A percentile compares a stretch with the other conserved stretches of the same genome.
Conservation (phyloP, 2,888 invertebrate genomes). For the Lasius platythorax region DNA sequence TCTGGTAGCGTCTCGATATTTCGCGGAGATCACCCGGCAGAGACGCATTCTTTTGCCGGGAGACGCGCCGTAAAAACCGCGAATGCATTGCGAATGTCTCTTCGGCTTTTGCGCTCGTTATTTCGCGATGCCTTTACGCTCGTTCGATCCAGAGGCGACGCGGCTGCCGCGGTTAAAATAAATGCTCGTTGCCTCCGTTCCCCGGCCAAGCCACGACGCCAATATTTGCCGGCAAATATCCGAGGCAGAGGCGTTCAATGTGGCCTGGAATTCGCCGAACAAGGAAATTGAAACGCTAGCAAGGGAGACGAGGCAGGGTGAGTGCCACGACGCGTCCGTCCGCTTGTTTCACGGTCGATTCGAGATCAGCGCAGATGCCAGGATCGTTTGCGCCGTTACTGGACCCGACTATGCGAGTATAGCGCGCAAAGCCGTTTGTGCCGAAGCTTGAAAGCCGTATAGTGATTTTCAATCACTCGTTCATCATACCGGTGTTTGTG, state of each 20-base stretch:
- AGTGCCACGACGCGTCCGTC: conserved; percentile 18
- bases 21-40: not conserved
- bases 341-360: conserved; percentile 53
- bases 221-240: conserved; percentile 76
- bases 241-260: conserved; percentile 57
- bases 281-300: conserved; percentile 69
- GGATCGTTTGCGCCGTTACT: conserved; percentile 1
- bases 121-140: conserved; percentile 24
- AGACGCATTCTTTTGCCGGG: not conserved
- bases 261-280: conserved; percentile 62
- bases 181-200: conserved; percentile 48
- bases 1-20: not conserved
- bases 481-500: conserved; percentile 4
- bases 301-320: conserved; percentile 43
- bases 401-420: not conserved
- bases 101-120: too few relatives aligned
- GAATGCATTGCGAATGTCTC: conserved; percentile 18
- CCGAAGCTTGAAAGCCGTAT: conserved; percentile 5
- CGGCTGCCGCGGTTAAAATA: conserved; percentile 65
- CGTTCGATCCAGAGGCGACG: conserved; percentile 23
- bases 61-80: not conserved
- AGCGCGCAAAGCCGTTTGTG: conserved; percentile 14
- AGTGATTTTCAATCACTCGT: conserved; percentile 16
- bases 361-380: conserved; percentile 30
- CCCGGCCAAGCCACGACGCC: conserved; percentile 61